These are phyloP conservation scores for Zaprionus lineosus DNA, from an alignment of 2,888 invertebrate species.

Conservation along the genomic window DNA sequence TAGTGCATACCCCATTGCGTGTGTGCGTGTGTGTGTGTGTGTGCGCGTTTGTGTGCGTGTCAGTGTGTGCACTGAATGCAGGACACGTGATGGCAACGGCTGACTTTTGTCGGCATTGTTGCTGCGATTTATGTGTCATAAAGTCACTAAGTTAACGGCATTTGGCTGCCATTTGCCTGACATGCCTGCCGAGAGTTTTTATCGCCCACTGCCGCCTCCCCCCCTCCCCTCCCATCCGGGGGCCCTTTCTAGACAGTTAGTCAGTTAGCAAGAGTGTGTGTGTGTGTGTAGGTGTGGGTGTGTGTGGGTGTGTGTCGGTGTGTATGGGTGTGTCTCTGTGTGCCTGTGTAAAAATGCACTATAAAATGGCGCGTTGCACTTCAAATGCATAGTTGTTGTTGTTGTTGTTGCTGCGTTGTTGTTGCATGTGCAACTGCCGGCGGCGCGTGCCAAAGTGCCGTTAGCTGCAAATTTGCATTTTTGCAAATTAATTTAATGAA, in stretches of 20 bases:
- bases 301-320: slow-evolving; percentile 4
- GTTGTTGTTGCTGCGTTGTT: slow-evolving; percentile 12
- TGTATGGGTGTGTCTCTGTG: slow-evolving; percentile 6
- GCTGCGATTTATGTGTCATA: slow-evolving; percentile 81
- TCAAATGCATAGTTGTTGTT: slow-evolving; percentile 37
- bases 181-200: slow-evolving; percentile 41
- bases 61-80: slow-evolving; percentile 15
- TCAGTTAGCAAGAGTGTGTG: too few species aligned
- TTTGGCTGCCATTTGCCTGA: slow-evolving; percentile 68
- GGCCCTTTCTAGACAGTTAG: not conserved
- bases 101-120: slow-evolving; percentile 50
- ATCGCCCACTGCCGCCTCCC: slow-evolving; percentile 13
- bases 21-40: not conserved
- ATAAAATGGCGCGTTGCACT: slow-evolving; percentile 54
- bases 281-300: not conserved
- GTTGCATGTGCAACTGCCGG: slow-evolving; percentile 36
- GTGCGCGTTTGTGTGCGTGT: not conserved
- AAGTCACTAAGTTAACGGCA: slow-evolving; percentile 80
- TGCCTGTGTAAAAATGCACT: slow-evolving; percentile 35
- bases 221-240: not conserved
- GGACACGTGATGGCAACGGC: slow-evolving; percentile 44
- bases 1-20: not conserved
- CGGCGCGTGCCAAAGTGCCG: slow-evolving; percentile 74
- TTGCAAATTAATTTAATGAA: slow-evolving; percentile 78
- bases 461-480: slow-evolving; percentile 75